A percentile compares a stretch with the other conserved stretches of the same genome.
Evolutionary conservation across 92 coral and sea anemone species (phyloP).

Genomic region (Blastomussa wellsi): DNA sequence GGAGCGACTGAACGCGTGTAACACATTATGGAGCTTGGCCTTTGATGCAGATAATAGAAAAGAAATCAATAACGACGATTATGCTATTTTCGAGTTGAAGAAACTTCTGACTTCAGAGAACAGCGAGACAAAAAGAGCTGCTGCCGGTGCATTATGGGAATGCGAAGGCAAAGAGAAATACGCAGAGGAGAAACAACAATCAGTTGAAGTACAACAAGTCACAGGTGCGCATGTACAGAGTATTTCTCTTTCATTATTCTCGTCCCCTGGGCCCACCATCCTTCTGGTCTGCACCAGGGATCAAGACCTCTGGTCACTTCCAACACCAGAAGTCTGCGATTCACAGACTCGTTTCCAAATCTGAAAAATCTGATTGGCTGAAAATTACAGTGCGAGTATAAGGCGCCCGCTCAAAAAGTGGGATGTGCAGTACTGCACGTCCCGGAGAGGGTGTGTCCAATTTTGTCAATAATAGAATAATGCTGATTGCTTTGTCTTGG

Average conservation of each 20-base stretch:
- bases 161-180: conserved; percentile 64
- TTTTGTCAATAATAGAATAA: background rate
- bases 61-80: conserved; percentile 37
- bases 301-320: too few relatives aligned
- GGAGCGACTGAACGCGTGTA: conserved; percentile 48
- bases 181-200: conserved; percentile 32
- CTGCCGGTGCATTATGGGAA: conserved; percentile 87
- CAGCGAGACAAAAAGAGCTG: conserved; percentile 54
- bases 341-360: too few relatives aligned
- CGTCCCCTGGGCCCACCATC: too few relatives aligned
- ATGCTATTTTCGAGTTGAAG: conserved; percentile 40
- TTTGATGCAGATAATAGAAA: conserved; percentile 67
- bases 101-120: conserved; percentile 53
- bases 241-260: background rate
- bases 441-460: background rate
- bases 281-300: too few relatives aligned
- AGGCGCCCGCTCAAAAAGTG: too few relatives aligned
- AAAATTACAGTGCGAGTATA: too few relatives aligned
- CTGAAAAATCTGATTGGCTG: too few relatives aligned
- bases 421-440: background rate
- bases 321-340: too few relatives aligned
- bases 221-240: conserved; percentile 2
- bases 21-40: conserved; percentile 72
- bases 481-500: background rate
- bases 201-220: background rate